Evolutionary conservation across 2,797 vertebrate species (phyloP).

Genomic region (Tapera naevia): DNA sequence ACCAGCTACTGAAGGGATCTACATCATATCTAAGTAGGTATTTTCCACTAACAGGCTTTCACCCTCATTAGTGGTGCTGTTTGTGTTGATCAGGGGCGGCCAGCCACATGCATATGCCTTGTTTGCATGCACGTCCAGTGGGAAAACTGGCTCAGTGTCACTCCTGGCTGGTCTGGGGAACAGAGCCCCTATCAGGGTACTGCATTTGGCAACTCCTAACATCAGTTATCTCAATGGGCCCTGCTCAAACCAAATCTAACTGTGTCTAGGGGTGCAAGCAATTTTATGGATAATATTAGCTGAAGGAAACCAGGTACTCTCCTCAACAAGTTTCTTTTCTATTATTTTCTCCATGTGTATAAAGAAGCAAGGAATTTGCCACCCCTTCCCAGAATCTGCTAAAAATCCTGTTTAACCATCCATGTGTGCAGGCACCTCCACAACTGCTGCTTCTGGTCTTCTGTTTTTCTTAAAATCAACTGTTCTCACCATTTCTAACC

Average conservation of each 20-base stretch:
- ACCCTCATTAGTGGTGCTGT: neutral
- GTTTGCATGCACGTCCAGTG: fast-evolving
- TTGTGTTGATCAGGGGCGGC: neutral
- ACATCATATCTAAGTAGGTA: no score
- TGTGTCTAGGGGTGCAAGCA: neutral
- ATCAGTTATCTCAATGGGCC: no score
- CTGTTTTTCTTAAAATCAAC: neutral
- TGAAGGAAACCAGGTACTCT: neutral
- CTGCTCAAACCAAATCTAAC: neutral
- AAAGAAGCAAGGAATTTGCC: neutral
- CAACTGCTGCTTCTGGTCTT: neutral
- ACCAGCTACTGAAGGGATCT: no score
- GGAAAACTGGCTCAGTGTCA: neutral
- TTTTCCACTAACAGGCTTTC: neutral
- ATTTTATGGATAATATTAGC: neutral
- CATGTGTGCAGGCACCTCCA: neutral
- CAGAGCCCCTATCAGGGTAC: neutral
- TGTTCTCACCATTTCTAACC: neutral
- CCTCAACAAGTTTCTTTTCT: neutral
- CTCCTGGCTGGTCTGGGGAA: neutral
- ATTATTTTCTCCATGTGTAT: neutral
- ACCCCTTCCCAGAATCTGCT: neutral
- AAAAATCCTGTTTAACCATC: neutral
- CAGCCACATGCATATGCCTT: neutral
- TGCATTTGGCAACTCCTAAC: neutral